Base-by-base conservation (phyloP, 2,113 vertebrate species). In the Ginglymostoma cirratum region DNA sequence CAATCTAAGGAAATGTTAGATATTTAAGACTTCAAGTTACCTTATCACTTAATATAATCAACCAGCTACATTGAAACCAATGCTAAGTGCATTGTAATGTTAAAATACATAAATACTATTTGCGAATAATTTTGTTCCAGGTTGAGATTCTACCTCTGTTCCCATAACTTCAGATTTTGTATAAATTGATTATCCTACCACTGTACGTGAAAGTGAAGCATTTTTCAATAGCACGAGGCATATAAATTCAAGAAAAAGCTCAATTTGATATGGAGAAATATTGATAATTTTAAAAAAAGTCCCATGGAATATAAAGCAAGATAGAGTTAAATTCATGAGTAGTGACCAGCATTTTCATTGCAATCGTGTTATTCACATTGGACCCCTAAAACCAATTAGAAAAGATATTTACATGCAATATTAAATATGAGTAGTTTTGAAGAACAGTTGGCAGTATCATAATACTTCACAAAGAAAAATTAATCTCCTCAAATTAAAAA, bases 221-320 rank as follows among this genome's bases (percentile, higher is more conserved):
- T 48, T 17, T 61, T 52, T 45, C 3, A 30, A 95, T 48, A 21
- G 48, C 34, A 4, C 30, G 27, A 69, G 23, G 23, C 21, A 48
- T 23, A 76, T 42, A 48, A 34, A 34, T 95, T 42, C 69, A 52
- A 45, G 45, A 52, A 94, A 94, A 34, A 27, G 42, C 21, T 95
- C 30, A 72, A 72, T 52, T 95, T 95, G 45, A 95, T 95, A 30
- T 95, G 21, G 72, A 72, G 55, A 95, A 95, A 66, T 95, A 42
- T 45, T 34, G 23, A 4, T 70, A 45, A 94, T 94, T 72, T 48
- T 30, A 70, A 65, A 61, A 34, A 34, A 61, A 34, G 15, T 70
- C 23, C 23, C 23, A 72, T 52, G 69, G 67, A 95, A 72, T 48
- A 48, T 95, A 72, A 52, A 61, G 48, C 38, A 94, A 69, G 24